These are phyloP conservation scores for Cantharis rustica DNA, from an alignment of 2,888 invertebrate genomes.

Conservation along the genomic window DNA sequence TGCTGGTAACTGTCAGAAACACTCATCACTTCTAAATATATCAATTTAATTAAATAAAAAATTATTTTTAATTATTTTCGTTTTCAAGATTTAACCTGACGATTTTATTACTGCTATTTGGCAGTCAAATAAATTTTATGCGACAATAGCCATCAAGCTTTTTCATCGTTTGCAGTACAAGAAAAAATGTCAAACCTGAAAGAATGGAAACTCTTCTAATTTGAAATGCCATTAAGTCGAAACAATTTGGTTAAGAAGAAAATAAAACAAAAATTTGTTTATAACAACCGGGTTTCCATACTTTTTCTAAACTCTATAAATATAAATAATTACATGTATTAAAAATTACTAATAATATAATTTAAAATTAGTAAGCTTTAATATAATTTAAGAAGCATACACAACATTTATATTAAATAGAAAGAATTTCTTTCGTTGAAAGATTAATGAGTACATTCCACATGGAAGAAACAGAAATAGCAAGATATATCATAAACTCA, in stretches of 20 bases:
- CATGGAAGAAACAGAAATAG: neutral
- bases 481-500: neutral
- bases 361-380: neutral
- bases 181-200: neutral
- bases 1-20: neutral
- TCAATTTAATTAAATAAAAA: neutral
- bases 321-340: too few relatives aligned
- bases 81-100: neutral
- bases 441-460: neutral
- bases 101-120: neutral
- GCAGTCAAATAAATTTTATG: neutral
- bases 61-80: neutral
- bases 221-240: too few relatives aligned
- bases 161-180: neutral
- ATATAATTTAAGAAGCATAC: slow-evolving; percentile 40
- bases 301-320: neutral
- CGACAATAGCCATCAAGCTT: too few relatives aligned
- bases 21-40: neutral
- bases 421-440: neutral
- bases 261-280: too few relatives aligned
- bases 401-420: slow-evolving; percentile 30
- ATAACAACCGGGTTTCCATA: neutral
- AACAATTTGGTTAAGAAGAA: too few relatives aligned
- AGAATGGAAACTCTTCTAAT: neutral
- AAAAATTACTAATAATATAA: slow-evolving; percentile 51